Percentiles rank a stretch among this genome's conserved stretches.
Evolutionary conservation across 2,113 vertebrate species (phyloP).

Genomic region (Struthio camelus): DNA sequence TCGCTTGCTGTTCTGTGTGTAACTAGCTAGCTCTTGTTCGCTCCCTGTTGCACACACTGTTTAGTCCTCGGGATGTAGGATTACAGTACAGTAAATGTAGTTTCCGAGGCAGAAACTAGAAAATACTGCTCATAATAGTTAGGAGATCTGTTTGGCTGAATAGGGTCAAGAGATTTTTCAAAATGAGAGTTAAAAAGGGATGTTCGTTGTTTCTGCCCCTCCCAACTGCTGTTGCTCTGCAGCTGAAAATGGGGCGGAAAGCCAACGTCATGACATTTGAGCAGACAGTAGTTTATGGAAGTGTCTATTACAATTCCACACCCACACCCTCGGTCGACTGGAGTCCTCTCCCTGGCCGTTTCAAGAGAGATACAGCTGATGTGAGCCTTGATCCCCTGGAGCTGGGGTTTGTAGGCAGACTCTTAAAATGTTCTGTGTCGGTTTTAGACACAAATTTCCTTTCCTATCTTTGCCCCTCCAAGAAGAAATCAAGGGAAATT

Average conservation of each 20-base stretch:
- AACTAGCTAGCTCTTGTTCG: not conserved
- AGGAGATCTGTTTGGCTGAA: not conserved
- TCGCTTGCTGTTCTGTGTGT: not conserved
- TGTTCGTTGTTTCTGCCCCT: conserved; percentile 58
- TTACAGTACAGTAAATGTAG: not conserved
- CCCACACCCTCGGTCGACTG: not conserved
- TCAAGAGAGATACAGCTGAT: not conserved
- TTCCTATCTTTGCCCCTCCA: not conserved
- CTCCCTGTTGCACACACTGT: not conserved
- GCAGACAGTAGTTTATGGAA: conserved; percentile 52
- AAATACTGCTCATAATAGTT: not conserved
- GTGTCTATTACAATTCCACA: conserved; percentile 30
- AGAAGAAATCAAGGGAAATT: not conserved
- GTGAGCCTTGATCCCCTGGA: not conserved
- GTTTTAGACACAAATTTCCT: not conserved
- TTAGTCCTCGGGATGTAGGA: not conserved
- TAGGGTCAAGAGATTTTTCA: not conserved
- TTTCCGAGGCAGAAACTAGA: not conserved
- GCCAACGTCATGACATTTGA: conserved; percentile 59
- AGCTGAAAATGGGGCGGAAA: conserved; percentile 60
- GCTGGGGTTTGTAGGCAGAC: not conserved
- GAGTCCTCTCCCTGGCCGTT: not conserved
- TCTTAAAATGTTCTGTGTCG: not conserved
- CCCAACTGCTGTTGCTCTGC: conserved; percentile 40
- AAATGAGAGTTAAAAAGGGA: conserved; percentile 51